Evolutionary conservation across 1,140 invertebrate species (phyloP).

Genomic region (Trichonephila clavata): DNA sequence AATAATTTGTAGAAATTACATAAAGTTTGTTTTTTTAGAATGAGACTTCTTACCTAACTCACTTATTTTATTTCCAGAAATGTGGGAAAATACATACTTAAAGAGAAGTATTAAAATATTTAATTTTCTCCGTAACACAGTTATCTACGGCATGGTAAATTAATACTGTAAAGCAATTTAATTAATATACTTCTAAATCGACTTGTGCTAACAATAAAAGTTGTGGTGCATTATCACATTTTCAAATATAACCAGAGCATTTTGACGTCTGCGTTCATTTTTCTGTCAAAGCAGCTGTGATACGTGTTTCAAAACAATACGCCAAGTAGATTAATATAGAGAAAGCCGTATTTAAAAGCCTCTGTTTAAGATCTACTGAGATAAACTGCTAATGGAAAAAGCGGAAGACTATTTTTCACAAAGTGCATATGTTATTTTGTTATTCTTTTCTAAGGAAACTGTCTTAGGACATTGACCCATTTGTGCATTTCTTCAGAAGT

Average conservation of each 20-base stretch:
- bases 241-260: not conserved
- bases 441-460: not conserved
- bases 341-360: not conserved
- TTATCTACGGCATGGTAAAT: no score
- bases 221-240: no score
- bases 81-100: no score
- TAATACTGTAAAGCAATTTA: no score
- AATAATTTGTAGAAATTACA: no score
- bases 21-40: no score
- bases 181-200: no score
- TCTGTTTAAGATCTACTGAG: not conserved
- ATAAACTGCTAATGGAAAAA: not conserved
- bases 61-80: no score
- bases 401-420: not conserved
- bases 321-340: not conserved
- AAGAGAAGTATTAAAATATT: no score
- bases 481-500: not conserved
- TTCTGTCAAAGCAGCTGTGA: not conserved
- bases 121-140: no score
- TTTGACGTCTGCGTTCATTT: not conserved
- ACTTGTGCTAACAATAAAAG: no score
- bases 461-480: not conserved
- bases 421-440: not conserved
- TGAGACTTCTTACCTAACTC: no score
- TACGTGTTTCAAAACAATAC: not conserved